A percentile compares a stretch with the other conserved stretches of the same genome.
phyloP scores from a whole-genome alignment of 1,140 invertebrate species.

The Chironomus tepperi region DNA sequence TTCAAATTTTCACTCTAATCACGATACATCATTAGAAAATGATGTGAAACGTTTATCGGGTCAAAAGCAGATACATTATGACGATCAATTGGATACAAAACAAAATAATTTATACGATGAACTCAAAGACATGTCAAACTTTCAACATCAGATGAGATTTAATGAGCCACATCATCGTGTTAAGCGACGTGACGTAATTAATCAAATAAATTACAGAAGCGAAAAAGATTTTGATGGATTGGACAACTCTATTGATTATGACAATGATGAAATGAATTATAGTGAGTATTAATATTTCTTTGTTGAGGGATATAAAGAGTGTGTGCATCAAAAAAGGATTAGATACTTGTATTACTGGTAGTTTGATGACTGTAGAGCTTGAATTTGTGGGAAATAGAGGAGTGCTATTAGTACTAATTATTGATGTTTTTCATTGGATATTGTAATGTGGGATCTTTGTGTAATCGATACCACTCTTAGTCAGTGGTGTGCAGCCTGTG shows the following conservation, averaged over 20 bases:
- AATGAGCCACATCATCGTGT: not conserved
- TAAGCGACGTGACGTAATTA: not conserved
- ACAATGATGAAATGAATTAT: not conserved
- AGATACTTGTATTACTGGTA: too few species aligned
- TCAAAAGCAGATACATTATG: slow-evolving; percentile 11
- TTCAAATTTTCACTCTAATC: not conserved
- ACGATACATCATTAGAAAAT: not conserved
- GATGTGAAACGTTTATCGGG: not conserved
- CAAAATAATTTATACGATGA: slow-evolving; percentile 5
- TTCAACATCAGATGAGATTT: not conserved
- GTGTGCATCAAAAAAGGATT: too few species aligned
- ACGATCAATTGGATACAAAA: not conserved
- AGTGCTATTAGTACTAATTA: too few species aligned
- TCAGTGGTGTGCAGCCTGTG: too few species aligned
- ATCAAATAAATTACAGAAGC: not conserved
- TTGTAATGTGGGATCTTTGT: too few species aligned
- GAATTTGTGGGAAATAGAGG: too few species aligned
- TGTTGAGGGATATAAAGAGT: too few species aligned
- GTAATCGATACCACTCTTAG: too few species aligned
- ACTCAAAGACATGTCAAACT: not conserved
- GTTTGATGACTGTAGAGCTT: too few species aligned
- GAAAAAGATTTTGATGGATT: not conserved
- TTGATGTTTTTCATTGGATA: too few species aligned
- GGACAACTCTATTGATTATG: not conserved
- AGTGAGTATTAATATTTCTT: not conserved